Evolutionary conservation across 2,797 vertebrate genomes (phyloP).

Genomic region (Sebastes reedi): DNA sequence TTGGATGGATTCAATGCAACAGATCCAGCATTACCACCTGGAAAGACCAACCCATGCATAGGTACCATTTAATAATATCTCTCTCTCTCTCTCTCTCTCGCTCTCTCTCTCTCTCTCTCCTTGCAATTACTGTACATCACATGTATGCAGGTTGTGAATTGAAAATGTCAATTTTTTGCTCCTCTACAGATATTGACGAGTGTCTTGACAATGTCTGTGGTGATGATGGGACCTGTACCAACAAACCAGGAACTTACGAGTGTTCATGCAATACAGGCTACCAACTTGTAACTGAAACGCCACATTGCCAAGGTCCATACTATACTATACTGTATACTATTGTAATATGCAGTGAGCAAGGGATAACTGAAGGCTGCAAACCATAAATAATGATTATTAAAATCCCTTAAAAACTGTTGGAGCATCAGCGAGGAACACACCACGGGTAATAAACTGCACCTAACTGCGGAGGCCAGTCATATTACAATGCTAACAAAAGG

Average conservation of each 20-base stretch:
- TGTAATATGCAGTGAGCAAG: background rate
- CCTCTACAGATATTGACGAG: slow-evolving; percentile 51
- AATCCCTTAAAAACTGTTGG: too few species aligned
- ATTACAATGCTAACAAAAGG: too few species aligned
- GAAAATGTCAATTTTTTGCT: background rate
- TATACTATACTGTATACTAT: background rate
- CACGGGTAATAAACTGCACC: too few species aligned
- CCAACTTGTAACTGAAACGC: background rate
- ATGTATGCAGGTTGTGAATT: background rate
- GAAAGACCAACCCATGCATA: background rate
- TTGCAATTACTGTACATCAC: background rate
- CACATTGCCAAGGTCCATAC: slow-evolving; percentile 28
- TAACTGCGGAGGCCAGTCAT: too few species aligned
- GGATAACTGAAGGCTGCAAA: too few species aligned
- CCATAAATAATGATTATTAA: too few species aligned
- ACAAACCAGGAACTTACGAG: slow-evolving; percentile 13
- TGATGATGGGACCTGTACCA: slow-evolving; percentile 15
- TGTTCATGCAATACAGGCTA: slow-evolving; percentile 47
- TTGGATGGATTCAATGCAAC: slow-evolving; percentile 16
- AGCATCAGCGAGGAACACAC: too few species aligned
- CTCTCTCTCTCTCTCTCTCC: background rate
- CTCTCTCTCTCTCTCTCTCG: background rate
- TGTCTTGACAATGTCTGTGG: slow-evolving; percentile 46
- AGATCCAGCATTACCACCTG: background rate
- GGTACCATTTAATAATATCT: slow-evolving; percentile 27